A percentile compares a stretch with the other conserved stretches of the same genome.
These are phyloP conservation scores for Sylvia borin DNA, from an alignment of 2,797 vertebrate species.

Conservation along the genomic window DNA sequence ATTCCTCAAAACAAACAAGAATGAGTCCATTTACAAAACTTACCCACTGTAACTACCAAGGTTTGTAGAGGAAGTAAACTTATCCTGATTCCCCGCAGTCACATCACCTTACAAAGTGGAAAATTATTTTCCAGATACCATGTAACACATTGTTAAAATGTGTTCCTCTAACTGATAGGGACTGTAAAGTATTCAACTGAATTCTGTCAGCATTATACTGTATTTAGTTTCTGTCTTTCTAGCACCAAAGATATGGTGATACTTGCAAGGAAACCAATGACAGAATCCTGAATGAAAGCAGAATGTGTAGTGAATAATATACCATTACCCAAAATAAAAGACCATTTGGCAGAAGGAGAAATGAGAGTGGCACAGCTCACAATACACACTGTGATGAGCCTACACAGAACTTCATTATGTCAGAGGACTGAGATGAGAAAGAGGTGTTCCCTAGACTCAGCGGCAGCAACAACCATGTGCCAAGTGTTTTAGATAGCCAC, in stretches of 20 bases:
- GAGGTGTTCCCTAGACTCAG: background rate
- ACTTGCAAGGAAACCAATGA: background rate
- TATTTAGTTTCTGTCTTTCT: background rate
- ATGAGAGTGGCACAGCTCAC: background rate
- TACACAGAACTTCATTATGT: background rate
- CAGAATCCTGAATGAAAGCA: conserved; percentile 5
- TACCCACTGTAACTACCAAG: background rate
- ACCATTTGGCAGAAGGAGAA: background rate
- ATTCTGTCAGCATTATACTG: background rate
- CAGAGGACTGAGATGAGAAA: background rate
- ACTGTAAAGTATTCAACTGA: background rate
- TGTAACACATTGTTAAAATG: background rate
- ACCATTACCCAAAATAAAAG: background rate
- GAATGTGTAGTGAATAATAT: background rate
- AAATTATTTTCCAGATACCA: background rate
- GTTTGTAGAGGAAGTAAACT: background rate
- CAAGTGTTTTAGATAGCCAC: background rate
- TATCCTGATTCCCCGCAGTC: background rate
- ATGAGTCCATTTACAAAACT: background rate
- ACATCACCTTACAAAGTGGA: background rate
- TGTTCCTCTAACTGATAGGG: background rate
- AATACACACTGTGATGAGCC: background rate
- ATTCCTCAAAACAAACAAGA: background rate
- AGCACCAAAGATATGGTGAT: background rate
- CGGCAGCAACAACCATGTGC: background rate